These are phyloP conservation scores for Scolopax rusticola DNA, from an alignment of 2,797 vertebrate genomes.

Conservation along the genomic window DNA sequence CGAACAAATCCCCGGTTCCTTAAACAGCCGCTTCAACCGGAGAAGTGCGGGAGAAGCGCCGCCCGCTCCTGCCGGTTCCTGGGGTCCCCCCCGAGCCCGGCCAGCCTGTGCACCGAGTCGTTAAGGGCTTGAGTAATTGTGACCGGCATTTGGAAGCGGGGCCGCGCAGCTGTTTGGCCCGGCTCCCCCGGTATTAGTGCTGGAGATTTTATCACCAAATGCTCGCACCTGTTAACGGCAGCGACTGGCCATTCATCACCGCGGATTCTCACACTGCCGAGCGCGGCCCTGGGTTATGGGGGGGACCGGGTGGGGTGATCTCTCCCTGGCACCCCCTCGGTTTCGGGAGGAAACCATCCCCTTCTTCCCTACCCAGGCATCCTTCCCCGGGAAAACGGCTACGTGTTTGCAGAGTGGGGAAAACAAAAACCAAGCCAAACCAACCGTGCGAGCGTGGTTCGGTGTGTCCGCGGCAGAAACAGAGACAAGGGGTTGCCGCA, in stretches of 20 bases:
- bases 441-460: background rate
- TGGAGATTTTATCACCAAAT: constrained; percentile 71
- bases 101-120: background rate
- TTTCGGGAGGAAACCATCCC: too few species aligned
- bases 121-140: constrained; percentile 59
- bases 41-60: background rate
- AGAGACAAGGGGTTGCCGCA: background rate
- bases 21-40: background rate
- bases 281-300: background rate
- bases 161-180: constrained; percentile 68
- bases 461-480: background rate
- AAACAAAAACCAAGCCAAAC: too few species aligned
- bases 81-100: background rate
- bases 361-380: background rate
- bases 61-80: background rate
- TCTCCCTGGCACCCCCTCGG: too few species aligned
- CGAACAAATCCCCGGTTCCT: background rate
- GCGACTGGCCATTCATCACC: constrained; percentile 56
- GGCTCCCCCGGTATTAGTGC: constrained; percentile 60
- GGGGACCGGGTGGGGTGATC: background rate
- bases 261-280: constrained; percentile 61
- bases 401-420: background rate
- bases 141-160: constrained; percentile 56
- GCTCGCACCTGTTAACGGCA: constrained; percentile 74
- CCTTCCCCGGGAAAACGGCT: background rate